Conservation (phyloP, 2,888 invertebrate genomes). For the Parochlus steinenii region DNA sequence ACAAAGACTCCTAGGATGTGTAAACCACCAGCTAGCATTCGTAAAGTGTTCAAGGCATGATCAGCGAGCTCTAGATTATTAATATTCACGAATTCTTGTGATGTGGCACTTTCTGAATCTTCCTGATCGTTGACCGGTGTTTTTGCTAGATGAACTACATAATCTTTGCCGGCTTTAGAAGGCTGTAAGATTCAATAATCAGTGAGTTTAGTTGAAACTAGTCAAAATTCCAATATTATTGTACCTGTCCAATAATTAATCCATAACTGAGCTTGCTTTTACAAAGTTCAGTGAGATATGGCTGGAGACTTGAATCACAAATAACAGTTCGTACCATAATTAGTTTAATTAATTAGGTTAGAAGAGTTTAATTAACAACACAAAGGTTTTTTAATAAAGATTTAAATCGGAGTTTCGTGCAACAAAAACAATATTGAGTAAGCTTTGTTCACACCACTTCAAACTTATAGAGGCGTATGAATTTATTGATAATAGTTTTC, state of each 20-base stretch:
- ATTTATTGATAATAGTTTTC: no score
- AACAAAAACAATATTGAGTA: no score
- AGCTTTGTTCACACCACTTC: no score
- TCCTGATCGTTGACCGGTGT: constrained; percentile 42
- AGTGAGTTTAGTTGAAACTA: constrained; percentile 7
- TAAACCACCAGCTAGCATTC: constrained; percentile 85
- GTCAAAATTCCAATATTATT: constrained; percentile 1
- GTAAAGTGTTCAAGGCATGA: constrained; percentile 70
- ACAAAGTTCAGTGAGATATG: constrained; percentile 47
- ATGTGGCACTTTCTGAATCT: constrained; percentile 24
- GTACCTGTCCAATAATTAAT: constrained; percentile 65
- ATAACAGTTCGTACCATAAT: constrained; percentile 52
- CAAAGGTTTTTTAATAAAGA: no score
- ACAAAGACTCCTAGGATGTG: constrained; percentile 67
- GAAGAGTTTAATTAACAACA: no score
- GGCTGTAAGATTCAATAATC: constrained; percentile 31
- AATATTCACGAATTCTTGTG: constrained; percentile 35
- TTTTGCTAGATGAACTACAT: constrained; percentile 61
- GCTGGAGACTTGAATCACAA: constrained; percentile 48
- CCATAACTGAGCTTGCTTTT: constrained; percentile 50
- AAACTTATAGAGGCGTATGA: no score
- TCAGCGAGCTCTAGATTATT: constrained; percentile 56
- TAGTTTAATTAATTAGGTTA: no score
- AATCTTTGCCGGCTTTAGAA: constrained; percentile 47
- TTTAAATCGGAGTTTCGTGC: no score